Evolutionary conservation across 2,888 invertebrate genomes (phyloP).

Genomic region (Pasiphila rectangulata): DNA sequence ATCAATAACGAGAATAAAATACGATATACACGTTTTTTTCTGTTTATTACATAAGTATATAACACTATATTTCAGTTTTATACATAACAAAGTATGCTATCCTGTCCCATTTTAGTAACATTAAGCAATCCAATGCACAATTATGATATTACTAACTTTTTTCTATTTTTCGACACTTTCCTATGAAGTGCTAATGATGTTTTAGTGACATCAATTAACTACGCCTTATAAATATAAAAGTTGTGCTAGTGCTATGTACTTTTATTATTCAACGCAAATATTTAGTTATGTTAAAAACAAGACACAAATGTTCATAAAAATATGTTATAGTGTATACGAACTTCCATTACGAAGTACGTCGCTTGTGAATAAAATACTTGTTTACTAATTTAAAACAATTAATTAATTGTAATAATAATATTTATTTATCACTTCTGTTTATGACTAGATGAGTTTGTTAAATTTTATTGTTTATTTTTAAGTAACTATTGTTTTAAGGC

Average conservation of each 20-base stretch:
- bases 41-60: no score
- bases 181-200: neutral
- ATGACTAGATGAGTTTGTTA: no score
- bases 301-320: neutral
- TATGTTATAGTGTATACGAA: neutral
- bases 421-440: no score
- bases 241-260: neutral
- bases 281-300: neutral
- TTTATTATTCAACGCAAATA: neutral
- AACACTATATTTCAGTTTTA: neutral
- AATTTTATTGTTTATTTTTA: no score
- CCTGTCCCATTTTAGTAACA: slow-evolving; percentile 43
- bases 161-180: neutral
- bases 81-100: slow-evolving; percentile 46
- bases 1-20: no score
- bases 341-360: neutral
- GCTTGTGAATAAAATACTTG: neutral
- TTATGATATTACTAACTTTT: slow-evolving; percentile 23
- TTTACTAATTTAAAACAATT: neutral
- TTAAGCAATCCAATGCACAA: slow-evolving; percentile 36
- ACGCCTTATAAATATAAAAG: neutral
- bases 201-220: neutral
- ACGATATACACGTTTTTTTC: no score
- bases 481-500: no score
- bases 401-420: no score